phyloP scores from a whole-genome alignment of 1,140 invertebrate genomes.

The Eumeta japonica region DNA sequence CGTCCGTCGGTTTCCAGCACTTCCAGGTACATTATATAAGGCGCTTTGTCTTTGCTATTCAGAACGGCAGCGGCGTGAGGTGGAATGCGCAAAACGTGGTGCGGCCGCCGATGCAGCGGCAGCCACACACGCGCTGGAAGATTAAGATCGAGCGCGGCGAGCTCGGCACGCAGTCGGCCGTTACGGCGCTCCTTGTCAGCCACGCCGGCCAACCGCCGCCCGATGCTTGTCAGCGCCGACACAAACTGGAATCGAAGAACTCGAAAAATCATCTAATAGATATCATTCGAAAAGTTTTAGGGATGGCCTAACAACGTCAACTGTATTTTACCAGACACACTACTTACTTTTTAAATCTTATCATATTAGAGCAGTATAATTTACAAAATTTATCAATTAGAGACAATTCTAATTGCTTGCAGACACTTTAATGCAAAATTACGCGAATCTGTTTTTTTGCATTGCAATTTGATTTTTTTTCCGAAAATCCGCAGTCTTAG shows the following conservation, averaged over 20 bases:
- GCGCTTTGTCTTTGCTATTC: constrained; percentile 99
- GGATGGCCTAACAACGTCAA: too few species aligned
- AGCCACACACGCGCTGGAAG: constrained; percentile 97
- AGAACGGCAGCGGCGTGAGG: constrained; percentile 91
- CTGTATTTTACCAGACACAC: too few species aligned
- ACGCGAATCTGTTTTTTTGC: too few species aligned
- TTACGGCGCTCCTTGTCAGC: constrained; percentile 94
- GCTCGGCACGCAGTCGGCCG: constrained; percentile 84
- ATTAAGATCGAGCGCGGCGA: constrained; percentile 93
- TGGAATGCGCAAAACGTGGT: constrained; percentile 85
- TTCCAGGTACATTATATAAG: constrained; percentile 97
- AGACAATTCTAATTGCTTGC: too few species aligned
- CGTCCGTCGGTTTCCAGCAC: constrained; percentile 90
- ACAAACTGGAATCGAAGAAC: constrained; percentile 48
- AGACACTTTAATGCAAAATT: too few species aligned
- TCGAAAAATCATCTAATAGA: too few species aligned
- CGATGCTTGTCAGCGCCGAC: constrained; percentile 60
- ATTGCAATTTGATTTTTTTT: too few species aligned
- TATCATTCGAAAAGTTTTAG: too few species aligned
- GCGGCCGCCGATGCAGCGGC: constrained; percentile 89
- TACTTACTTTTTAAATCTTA: too few species aligned
- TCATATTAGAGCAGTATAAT: too few species aligned
- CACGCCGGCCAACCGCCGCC: constrained; percentile 83
- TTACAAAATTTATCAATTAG: too few species aligned
- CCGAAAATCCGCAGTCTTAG: too few species aligned